A percentile compares a stretch with the other conserved stretches of the same genome.
Conservation (phyloP, 2,888 invertebrate genomes). For the Lepidocyrtoides sp. region DNA sequence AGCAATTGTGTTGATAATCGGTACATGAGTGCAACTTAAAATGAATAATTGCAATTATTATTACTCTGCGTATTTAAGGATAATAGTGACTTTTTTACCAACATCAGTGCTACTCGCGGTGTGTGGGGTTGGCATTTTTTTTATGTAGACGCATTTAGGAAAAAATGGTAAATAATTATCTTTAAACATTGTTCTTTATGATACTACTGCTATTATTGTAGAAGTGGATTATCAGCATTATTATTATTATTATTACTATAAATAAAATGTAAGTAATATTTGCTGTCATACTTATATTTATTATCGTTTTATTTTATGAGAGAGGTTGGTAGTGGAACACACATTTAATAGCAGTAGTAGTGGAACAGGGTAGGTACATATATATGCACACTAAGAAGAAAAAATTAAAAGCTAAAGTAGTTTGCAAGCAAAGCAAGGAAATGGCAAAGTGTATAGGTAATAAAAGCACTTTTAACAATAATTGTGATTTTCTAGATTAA, state of each 20-base stretch:
- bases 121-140: background rate
- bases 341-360: background rate
- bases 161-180: no score
- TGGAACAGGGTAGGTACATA: background rate
- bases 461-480: conserved; percentile 31
- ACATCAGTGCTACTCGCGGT: background rate
- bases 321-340: background rate
- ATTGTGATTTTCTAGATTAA: conserved; percentile 54
- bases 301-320: background rate
- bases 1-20: conserved; percentile 76
- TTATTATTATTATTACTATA: conserved; percentile 14
- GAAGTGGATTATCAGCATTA: conserved; percentile 8
- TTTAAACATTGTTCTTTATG: no score
- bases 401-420: no score
- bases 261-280: conserved; percentile 10
- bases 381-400: background rate
- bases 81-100: background rate
- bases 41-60: conserved; percentile 71
- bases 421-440: no score
- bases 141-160: background rate
- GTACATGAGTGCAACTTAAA: conserved; percentile 57
- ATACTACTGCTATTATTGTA: background rate
- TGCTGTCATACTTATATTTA: conserved; percentile 55
- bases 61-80: conserved; percentile 9
- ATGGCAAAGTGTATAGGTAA: conserved; percentile 3